Base-by-base conservation (phyloP, 2,888 invertebrate species). In the Amphimallon solstitiale region DNA sequence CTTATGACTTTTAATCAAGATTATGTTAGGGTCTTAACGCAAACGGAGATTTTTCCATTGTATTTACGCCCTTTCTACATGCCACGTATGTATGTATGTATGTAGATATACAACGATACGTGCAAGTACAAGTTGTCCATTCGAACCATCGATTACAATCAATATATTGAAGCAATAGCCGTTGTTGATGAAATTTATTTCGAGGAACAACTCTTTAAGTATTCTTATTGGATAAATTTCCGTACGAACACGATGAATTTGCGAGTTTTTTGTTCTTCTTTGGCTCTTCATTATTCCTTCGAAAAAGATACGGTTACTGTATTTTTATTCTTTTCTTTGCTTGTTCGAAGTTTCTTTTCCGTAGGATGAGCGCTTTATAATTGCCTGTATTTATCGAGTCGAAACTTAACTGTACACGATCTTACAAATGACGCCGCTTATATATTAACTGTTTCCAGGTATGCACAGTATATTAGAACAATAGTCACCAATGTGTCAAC, bases 1-100 rank as follows among this genome's bases (percentile, higher is more conserved):
- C n/a, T n/a, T n/a, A n/a, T n/a, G n/a, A 35, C 10, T 51, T 17
- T 34, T 51, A 51, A 51, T 51, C 51, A 35, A 51, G 51, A 51
- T 35, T 51, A 14, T 51, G 17, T 35, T 51, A 14, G 2, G 12
- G 3, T 48, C 23, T 48, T 48, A 48, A 48, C 23, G 12, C 29
- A 14, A 49, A 34, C 49, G 2, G 14, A 49, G 9, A 1, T 14
- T 29, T 14, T 49, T 37, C 12, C 12, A n/a, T 37, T 37, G 12
- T n/a, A 12, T 37, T 49, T 29, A 34, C 12, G 49, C 49, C 49
- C 14, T 49, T 29, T n/a, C n/a, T n/a, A n/a, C n/a, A n/a, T n/a
- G n/a, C n/a, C n/a, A n/a, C n/a, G n/a, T n/a, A n/a, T n/a, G n/a
- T n/a, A n/a, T n/a, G n/a, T n/a, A n/a, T n/a, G n/a, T n/a, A n/a